Base-by-base conservation (phyloP, 1,140 invertebrate genomes). In the Tetranychus urticae region DNA sequence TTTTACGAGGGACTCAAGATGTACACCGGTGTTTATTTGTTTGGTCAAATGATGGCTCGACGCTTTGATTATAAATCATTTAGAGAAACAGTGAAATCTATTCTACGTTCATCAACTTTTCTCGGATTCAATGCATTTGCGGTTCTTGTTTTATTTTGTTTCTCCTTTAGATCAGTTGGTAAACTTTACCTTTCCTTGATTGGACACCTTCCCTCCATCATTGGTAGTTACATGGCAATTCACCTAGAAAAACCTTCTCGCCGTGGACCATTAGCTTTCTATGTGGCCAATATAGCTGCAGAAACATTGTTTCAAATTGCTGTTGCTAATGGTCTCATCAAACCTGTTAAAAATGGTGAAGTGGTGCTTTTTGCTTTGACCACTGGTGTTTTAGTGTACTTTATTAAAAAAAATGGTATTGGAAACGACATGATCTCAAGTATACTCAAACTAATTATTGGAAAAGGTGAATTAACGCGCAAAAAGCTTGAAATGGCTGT, bases 211-310 rank as follows among this genome's bases (percentile, higher is more conserved):
- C 59, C 59, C 23, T 23, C 59, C 10, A 37, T 60, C 8, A 36
- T 60, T 50, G 47, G 46, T 14, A 37, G 33, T 23, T 60, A 61
- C 23, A 39, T 68, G 47, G 62, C 55, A 2, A 63, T 65, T 10
- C 34, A 46, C n/a, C 74, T 86, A 47, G 85, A 88, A 71, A 76
- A 83, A 65, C 80, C 81, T 62, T 80, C 79, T n/a, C 77, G 85
- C 60, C 74, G 84, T 63, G 75, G 77, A 10, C 68, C 86, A 10
- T 71, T 88, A 2, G 79, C 81, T 65, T 72, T 86, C 13, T 87
- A 88, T 71, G 82, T 86, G 55, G 80, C 82, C 55, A 87, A 87
- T 74, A 78, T 86, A 68, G 80, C 81, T 73, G 12, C 58, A 3
- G 64, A 65, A 57, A n/a, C 34, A 31, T 33, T 63, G 39, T 52